These are phyloP conservation scores for Phortica variegata DNA, from an alignment of 1,140 invertebrate genomes.

Conservation along the genomic window DNA sequence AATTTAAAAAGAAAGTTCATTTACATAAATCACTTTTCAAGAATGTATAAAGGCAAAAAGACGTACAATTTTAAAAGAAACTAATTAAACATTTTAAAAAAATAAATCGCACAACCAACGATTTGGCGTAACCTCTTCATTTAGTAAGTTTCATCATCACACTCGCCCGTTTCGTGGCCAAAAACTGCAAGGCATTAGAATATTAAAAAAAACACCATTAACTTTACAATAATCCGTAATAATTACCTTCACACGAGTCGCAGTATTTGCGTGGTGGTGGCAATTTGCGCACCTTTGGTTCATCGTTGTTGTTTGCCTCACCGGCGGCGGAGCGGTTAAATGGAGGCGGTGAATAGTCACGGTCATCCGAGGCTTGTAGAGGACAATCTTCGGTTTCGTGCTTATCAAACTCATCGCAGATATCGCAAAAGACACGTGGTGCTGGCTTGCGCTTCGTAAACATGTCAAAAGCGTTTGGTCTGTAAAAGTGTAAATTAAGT, in stretches of 20 bases:
- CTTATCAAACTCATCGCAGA: conserved; percentile 93
- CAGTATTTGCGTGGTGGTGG: conserved; percentile 77
- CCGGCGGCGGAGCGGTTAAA: no score
- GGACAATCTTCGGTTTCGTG: conserved; percentile 98
- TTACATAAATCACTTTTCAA: no score
- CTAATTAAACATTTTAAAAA: conserved; percentile 25
- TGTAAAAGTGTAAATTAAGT: conserved; percentile 12
- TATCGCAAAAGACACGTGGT: conserved; percentile 92
- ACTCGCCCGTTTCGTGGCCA: conserved; percentile 76
- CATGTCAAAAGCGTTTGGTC: conserved; percentile 41
- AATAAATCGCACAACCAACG: conserved; percentile 11
- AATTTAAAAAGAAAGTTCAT: no score
- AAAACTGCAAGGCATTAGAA: conserved; percentile 65
- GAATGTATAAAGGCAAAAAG: conserved; percentile 22
- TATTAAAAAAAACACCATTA: not conserved
- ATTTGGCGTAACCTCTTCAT: conserved; percentile 36
- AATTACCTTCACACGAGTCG: conserved; percentile 86
- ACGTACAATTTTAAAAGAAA: conserved; percentile 13
- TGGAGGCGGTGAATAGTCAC: conserved; percentile 57
- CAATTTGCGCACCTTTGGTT: conserved; percentile 58
- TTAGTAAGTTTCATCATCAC: conserved; percentile 82
- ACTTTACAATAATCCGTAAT: not conserved
- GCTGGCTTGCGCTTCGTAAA: conserved; percentile 58
- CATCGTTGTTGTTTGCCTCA: conserved; percentile 51
- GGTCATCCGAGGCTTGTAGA: conserved; percentile 69